These are phyloP conservation scores for Cynodonichthys magdalenae DNA, from an alignment of 2,797 vertebrate genomes.

Conservation along the genomic window DNA sequence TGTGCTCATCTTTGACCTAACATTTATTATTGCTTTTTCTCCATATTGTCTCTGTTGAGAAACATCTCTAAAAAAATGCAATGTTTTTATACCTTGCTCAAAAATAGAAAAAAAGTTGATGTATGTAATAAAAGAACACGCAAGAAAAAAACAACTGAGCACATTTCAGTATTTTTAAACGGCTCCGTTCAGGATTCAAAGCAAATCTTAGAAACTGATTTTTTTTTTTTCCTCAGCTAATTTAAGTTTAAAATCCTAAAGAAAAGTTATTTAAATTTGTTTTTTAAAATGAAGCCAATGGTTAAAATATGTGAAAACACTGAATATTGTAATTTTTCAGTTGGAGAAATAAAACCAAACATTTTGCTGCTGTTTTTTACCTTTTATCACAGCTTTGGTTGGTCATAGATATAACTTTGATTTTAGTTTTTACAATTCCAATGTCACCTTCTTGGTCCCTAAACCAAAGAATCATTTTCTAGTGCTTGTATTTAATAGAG, in stretches of 20 bases:
- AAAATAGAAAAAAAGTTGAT: too few species aligned
- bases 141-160: background rate
- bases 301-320: too few species aligned
- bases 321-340: too few species aligned
- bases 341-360: too few species aligned
- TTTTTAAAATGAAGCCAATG: too few species aligned
- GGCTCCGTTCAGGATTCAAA: background rate
- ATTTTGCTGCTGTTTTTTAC: background rate
- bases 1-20: slow-evolving; percentile 61
- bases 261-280: too few species aligned
- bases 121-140: background rate
- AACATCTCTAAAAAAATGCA: too few species aligned
- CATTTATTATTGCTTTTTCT: slow-evolving; percentile 66
- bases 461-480: slow-evolving; percentile 2
- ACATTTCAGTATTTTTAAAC: slow-evolving; percentile 1
- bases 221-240: too few species aligned
- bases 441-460: slow-evolving; percentile 42
- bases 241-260: too few species aligned
- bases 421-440: slow-evolving; percentile 1
- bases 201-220: background rate
- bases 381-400: slow-evolving; percentile 56
- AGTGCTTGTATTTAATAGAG: background rate
- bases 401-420: slow-evolving; percentile 1
- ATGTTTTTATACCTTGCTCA: too few species aligned
- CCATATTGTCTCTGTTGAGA: background rate